phyloP scores from a whole-genome alignment of 2,797 vertebrate genomes.

The Aulostomus chinensis region DNA sequence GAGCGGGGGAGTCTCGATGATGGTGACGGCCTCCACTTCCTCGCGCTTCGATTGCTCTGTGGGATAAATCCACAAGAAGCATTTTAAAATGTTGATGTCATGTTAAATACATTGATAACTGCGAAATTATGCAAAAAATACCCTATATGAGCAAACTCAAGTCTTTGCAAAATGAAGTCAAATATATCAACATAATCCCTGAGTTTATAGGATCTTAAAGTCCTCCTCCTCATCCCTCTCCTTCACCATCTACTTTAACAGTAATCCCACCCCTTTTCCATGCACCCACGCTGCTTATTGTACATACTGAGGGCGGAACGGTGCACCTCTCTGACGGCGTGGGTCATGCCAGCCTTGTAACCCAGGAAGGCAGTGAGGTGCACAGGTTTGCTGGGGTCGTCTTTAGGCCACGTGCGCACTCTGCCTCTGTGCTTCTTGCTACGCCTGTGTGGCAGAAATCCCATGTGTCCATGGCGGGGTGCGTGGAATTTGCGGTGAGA shows the following conservation, averaged over 20 bases:
- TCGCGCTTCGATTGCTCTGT: slow-evolving; percentile 91
- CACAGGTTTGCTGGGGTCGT: slow-evolving; percentile 86
- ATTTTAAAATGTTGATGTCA: neutral
- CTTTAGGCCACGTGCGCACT: slow-evolving; percentile 91
- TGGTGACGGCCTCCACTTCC: slow-evolving; percentile 91
- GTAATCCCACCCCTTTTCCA: too few relatives aligned
- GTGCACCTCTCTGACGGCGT: slow-evolving; percentile 89
- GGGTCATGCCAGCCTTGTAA: slow-evolving; percentile 97
- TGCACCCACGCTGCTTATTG: neutral
- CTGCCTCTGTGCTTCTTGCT: slow-evolving; percentile 86
- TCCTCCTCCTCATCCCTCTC: too few relatives aligned
- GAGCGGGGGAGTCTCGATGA: slow-evolving; percentile 90
- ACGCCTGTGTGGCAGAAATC: slow-evolving; percentile 89
- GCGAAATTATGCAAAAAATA: too few relatives aligned
- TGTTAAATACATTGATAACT: too few relatives aligned
- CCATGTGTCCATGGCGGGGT: slow-evolving; percentile 92
- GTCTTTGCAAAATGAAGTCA: too few relatives aligned
- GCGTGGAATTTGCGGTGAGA: slow-evolving; percentile 96
- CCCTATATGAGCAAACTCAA: too few relatives aligned
- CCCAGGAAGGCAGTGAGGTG: slow-evolving; percentile 94
- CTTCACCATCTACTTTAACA: too few relatives aligned
- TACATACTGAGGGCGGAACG: slow-evolving; percentile 88
- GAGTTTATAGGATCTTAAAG: too few relatives aligned
- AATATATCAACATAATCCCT: too few relatives aligned
- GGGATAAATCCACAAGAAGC: neutral